Conservation (phyloP, 2,113 vertebrate species). For the Polyodon spathula region DNA sequence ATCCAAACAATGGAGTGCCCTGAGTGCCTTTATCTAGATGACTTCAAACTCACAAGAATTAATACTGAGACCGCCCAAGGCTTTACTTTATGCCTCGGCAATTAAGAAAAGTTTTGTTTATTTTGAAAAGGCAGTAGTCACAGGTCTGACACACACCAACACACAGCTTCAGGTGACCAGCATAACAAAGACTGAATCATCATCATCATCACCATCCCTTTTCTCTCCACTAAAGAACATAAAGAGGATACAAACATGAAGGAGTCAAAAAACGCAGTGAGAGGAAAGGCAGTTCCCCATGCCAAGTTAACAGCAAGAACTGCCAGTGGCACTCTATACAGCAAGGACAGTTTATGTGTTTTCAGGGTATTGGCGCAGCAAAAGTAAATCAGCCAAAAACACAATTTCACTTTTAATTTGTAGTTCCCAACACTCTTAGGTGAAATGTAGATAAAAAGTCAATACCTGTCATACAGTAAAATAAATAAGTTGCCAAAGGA, state of each 20-base stretch:
- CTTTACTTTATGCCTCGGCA: background rate
- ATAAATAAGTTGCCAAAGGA: too few relatives aligned
- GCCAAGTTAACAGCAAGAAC: too few relatives aligned
- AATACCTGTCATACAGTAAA: too few relatives aligned
- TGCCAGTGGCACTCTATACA: too few relatives aligned
- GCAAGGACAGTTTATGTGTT: too few relatives aligned
- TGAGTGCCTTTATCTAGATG: background rate
- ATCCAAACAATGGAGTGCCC: too few relatives aligned
- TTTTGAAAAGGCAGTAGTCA: constrained; percentile 20
- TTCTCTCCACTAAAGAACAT: background rate
- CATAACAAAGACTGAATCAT: constrained; percentile 26
- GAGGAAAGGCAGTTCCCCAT: too few relatives aligned
- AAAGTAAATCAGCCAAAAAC: too few relatives aligned
- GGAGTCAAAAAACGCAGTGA: constrained; percentile 6
- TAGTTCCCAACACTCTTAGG: too few relatives aligned
- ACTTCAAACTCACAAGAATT: background rate
- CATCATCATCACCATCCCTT: background rate
- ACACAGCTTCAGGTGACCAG: constrained; percentile 23
- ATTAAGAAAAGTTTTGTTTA: constrained; percentile 16
- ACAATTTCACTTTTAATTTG: too few relatives aligned
- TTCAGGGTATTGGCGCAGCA: too few relatives aligned
- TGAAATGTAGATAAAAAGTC: too few relatives aligned
- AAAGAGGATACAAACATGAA: constrained; percentile 16
- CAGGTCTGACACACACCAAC: constrained; percentile 22
- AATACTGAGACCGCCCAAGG: background rate